Conservation (phyloP, 1,140 invertebrate species). For the Ceratina japonica region DNA sequence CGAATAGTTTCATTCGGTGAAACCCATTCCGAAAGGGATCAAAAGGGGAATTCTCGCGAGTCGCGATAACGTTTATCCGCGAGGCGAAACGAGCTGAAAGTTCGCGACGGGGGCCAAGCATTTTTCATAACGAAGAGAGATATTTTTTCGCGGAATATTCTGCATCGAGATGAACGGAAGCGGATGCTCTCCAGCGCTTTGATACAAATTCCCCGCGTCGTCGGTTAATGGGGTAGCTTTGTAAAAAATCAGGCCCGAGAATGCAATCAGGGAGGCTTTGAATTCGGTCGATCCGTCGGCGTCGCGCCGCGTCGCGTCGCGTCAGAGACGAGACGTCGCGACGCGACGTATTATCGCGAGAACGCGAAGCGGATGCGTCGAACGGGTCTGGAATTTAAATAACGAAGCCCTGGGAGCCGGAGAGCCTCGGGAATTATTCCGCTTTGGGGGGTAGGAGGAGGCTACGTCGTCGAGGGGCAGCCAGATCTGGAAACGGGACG, state of each 20-base stretch:
- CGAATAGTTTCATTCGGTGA: background rate
- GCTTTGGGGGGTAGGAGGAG: background rate
- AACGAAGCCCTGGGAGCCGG: background rate
- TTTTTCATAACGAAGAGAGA: background rate
- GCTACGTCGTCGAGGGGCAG: background rate
- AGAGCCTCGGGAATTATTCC: background rate
- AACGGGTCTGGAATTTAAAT: conserved; percentile 12
- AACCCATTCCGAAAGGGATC: background rate
- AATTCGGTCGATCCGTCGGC: conserved; percentile 12
- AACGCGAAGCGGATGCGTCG: background rate
- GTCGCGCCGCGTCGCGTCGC: background rate
- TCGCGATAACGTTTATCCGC: background rate
- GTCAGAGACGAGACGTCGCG: background rate
- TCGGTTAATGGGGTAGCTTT: background rate
- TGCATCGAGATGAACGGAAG: background rate
- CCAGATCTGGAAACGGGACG: background rate
- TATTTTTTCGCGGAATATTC: conserved; percentile 1
- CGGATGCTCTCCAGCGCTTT: background rate
- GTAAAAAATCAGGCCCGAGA: background rate
- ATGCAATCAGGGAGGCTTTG: conserved; percentile 11
- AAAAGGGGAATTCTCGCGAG: background rate
- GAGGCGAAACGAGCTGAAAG: conserved; percentile 5
- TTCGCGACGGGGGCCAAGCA: background rate
- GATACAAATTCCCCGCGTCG: background rate
- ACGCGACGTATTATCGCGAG: background rate